Conservation (phyloP, 2,797 vertebrate species). For the Oryzias sinensis region DNA sequence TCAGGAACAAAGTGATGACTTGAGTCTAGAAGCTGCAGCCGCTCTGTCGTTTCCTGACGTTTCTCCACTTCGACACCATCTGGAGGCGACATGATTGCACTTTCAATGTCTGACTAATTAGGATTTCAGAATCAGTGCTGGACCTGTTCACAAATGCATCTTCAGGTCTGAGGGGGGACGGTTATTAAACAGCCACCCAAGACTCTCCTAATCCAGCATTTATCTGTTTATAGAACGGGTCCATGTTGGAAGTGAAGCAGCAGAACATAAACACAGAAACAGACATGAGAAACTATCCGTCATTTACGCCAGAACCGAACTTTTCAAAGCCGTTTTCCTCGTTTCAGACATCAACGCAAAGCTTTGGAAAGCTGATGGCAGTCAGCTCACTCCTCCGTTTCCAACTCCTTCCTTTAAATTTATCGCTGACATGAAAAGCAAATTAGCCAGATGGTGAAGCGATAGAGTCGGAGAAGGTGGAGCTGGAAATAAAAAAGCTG, state of each 20-base stretch:
- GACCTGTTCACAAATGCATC: background rate
- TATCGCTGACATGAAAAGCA: background rate
- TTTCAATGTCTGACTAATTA: slow-evolving; percentile 1
- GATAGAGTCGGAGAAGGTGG: background rate
- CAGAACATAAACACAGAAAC: too few relatives aligned
- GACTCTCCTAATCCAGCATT: background rate
- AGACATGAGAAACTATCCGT: too few relatives aligned
- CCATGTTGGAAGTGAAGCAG: background rate
- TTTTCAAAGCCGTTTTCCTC: too few relatives aligned
- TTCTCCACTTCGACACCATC: slow-evolving; percentile 25
- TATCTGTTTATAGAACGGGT: background rate
- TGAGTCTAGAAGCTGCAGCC: slow-evolving; percentile 13
- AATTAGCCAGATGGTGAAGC: slow-evolving; percentile 1
- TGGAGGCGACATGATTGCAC: slow-evolving; percentile 25
- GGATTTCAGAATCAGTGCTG: background rate
- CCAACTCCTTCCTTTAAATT: slow-evolving; percentile 1
- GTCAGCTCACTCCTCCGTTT: background rate
- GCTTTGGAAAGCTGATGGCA: too few relatives aligned
- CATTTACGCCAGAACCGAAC: too few relatives aligned
- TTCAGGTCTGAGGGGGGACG: background rate
- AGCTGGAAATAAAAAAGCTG: background rate
- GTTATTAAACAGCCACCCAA: too few relatives aligned
- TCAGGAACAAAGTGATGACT: too few relatives aligned
- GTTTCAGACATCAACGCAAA: too few relatives aligned
- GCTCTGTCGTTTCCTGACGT: slow-evolving; percentile 12